Evolutionary conservation across 2,888 invertebrate genomes (phyloP).

Genomic region (Drepanosiphum platanoidis): DNA sequence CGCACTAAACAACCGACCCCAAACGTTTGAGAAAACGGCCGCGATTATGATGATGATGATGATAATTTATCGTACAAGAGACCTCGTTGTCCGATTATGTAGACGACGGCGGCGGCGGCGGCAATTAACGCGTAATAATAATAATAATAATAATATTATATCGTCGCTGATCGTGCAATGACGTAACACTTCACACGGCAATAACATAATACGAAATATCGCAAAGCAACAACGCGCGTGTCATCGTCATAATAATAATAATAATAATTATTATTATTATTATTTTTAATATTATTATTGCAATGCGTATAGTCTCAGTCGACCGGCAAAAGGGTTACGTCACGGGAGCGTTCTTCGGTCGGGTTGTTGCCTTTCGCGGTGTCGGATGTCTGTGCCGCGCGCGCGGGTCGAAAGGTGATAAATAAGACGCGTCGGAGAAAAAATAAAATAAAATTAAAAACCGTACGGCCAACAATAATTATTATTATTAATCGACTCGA

Average conservation of each 20-base stretch:
- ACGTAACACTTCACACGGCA: no score
- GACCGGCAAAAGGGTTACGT: neutral
- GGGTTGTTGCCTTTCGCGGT: neutral
- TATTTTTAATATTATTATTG: neutral
- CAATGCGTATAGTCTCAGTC: neutral
- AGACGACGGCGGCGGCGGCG: no score
- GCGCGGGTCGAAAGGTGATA: constrained; percentile 41
- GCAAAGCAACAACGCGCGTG: neutral
- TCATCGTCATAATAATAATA: neutral
- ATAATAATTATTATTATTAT: no score
- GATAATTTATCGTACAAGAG: no score
- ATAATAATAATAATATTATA: neutral
- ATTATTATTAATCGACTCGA: neutral
- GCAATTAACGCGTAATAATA: no score
- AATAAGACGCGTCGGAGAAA: neutral
- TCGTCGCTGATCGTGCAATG: no score
- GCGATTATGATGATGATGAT: no score
- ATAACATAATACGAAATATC: no score
- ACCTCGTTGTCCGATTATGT: no score
- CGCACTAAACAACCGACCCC: no score
- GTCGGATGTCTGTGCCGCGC: no score
- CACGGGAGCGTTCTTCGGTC: neutral
- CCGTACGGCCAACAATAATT: neutral
- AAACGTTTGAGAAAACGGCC: no score
- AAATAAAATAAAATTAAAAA: constrained; percentile 18